Evolutionary conservation across 2,888 invertebrate species (phyloP), one percentile per base, ranked within the genome.

Genomic region (Doris montereyensis): DNA sequence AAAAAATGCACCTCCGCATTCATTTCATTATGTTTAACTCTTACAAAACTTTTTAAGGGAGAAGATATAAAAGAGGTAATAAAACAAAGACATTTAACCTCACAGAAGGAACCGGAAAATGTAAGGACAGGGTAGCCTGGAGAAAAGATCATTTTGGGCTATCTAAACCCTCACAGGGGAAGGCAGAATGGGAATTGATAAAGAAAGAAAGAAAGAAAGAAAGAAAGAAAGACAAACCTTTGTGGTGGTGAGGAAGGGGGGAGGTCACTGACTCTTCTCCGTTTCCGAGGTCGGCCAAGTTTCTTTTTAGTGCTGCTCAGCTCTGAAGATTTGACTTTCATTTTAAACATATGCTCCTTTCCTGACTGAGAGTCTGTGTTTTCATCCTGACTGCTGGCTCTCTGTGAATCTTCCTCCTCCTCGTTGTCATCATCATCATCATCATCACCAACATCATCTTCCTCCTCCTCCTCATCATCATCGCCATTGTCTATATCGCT

Each of bases 401-500:
- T 73, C 52, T 5, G 35, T 34, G 32, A 17, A 41, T 10, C 5
- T 41, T 17, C 52, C 8, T 41, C 52, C 5, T 41, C 52, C 8
- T 5, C 52, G 17, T 17, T 41, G 17, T 41, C 52, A 41, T 5
- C 5, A 41, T 41, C 52, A 41, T 41, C 52, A 41, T 41, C 52
- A 41, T 41, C 32, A 13, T 60, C 57, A n/a, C 62, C 71, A 10
- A 26, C 52, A 5, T 58, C 35, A 2, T 70, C 34, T n/a, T 60
- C 75, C 34, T 28, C 41, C 8, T 65, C 76, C 28, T 79, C 72
- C 32, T 81, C 81, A 65, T 62, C 77, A 17, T 77, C 80, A 52
- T 75, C 81, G 13, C 78, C 81, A 26, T 80, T 76, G n/a, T 58
- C 58, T 57, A 77, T 79, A 72, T 32, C 71, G 30, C 83, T 82